phyloP scores from a whole-genome alignment of 1,140 invertebrate species.

The Sitodiplosis mosellana region DNA sequence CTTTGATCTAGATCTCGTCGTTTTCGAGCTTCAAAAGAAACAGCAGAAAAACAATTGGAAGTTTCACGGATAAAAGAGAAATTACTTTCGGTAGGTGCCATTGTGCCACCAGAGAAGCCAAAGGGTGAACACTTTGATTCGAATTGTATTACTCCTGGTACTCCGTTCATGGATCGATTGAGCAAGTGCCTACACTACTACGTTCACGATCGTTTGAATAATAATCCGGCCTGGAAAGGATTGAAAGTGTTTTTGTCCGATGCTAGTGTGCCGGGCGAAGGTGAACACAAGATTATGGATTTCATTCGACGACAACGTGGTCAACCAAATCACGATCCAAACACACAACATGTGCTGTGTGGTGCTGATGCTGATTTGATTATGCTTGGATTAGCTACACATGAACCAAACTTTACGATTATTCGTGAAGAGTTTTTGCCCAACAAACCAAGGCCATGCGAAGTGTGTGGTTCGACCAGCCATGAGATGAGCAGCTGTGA shows the following conservation, averaged over 20 bases:
- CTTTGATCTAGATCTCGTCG: conserved; percentile 51
- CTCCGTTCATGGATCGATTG: conserved; percentile 92
- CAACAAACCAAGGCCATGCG: conserved; percentile 89
- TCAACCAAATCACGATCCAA: conserved; percentile 91
- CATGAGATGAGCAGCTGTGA: conserved; percentile 94
- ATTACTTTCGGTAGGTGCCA: conserved; percentile 32
- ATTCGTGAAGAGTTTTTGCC: conserved; percentile 97
- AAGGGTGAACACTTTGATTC: conserved; percentile 92
- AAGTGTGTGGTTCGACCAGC: conserved; percentile 87
- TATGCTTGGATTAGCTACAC: conserved; percentile 94
- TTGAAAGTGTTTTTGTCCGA: conserved; percentile 95
- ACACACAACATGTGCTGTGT: conserved; percentile 93
- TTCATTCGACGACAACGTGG: conserved; percentile 91
- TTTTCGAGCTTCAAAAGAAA: conserved; percentile 93
- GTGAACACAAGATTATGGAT: conserved; percentile 99
- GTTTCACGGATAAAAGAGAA: conserved; percentile 61
- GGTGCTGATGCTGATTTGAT: conserved; percentile 99
- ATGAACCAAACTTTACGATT: conserved; percentile 97
- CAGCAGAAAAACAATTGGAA: conserved; percentile 74
- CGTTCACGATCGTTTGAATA: conserved; percentile 84
- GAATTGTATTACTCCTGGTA: conserved; percentile 97
- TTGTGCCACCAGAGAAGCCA: conserved; percentile 75
- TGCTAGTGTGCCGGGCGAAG: conserved; percentile 96
- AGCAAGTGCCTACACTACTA: conserved; percentile 92
- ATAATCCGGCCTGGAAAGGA: conserved; percentile 85